Conservation (phyloP, 1,140 invertebrate species). For the Platorchestia sp. region DNA sequence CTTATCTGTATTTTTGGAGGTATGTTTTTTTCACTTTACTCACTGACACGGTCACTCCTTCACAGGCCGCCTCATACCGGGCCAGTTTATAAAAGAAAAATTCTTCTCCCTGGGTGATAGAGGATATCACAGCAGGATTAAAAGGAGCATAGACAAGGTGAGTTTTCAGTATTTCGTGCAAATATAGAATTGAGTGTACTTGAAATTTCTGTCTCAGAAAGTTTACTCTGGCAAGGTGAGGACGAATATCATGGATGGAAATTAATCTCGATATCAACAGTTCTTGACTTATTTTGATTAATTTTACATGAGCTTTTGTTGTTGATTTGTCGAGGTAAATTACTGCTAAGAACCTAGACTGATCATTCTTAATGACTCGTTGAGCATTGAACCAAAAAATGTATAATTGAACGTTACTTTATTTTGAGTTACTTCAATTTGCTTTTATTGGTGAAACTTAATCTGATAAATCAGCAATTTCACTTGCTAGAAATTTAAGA, state of each 20-base stretch:
- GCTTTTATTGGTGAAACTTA: neutral
- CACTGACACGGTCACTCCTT: neutral
- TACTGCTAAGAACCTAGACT: neutral
- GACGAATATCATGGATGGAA: neutral
- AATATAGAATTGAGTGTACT: neutral
- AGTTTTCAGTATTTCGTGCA: neutral
- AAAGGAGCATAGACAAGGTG: neutral
- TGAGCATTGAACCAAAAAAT: too few relatives aligned
- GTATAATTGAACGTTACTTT: too few relatives aligned
- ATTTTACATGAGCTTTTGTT: neutral
- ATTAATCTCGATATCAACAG: neutral
- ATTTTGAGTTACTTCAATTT: neutral
- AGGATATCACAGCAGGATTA: constrained; percentile 14
- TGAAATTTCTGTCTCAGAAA: too few relatives aligned
- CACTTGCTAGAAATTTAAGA: neutral
- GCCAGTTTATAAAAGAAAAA: neutral
- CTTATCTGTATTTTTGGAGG: neutral
- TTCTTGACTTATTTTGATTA: too few relatives aligned
- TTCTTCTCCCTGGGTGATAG: neutral
- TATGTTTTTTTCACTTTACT: neutral
- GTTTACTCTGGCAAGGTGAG: too few relatives aligned
- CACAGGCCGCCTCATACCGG: neutral
- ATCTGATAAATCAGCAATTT: neutral
- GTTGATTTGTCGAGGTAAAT: neutral
- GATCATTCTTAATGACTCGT: too few relatives aligned